phyloP scores from a whole-genome alignment of 1,140 invertebrate genomes.

The Atta cephalotes region DNA sequence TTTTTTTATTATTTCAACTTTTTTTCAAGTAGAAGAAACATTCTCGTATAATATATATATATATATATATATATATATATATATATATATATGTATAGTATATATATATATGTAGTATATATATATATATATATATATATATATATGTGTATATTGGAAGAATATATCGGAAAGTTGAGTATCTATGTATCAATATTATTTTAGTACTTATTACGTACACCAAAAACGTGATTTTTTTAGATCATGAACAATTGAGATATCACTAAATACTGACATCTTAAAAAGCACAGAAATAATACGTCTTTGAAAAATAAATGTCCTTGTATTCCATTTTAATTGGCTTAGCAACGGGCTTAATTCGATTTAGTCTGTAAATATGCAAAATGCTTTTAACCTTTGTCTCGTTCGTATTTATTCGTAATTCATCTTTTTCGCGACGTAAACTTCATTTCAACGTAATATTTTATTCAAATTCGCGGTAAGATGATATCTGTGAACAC shows the following conservation, averaged over 20 bases:
- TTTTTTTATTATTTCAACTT: too few relatives aligned
- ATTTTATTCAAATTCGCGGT: conserved; percentile 30
- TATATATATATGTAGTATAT: too few relatives aligned
- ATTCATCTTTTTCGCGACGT: background rate
- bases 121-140: too few relatives aligned
- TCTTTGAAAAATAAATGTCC: background rate
- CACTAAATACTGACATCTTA: background rate
- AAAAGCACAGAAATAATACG: background rate
- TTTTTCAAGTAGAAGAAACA: background rate
- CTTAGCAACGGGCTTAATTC: background rate
- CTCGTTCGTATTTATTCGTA: background rate
- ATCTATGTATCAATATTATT: background rate
- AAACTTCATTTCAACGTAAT: background rate
- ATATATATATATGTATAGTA: background rate
- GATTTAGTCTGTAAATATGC: background rate
- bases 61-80: too few relatives aligned
- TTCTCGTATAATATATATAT: too few relatives aligned
- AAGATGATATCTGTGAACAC: background rate
- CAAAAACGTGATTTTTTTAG: background rate
- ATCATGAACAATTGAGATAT: background rate
- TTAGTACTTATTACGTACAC: background rate
- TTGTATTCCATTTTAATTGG: background rate
- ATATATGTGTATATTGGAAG: background rate
- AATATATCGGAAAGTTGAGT: background rate
- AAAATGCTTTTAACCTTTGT: background rate